These are phyloP conservation scores for Mobula birostris DNA, from an alignment of 2,113 vertebrate species.

Conservation along the genomic window DNA sequence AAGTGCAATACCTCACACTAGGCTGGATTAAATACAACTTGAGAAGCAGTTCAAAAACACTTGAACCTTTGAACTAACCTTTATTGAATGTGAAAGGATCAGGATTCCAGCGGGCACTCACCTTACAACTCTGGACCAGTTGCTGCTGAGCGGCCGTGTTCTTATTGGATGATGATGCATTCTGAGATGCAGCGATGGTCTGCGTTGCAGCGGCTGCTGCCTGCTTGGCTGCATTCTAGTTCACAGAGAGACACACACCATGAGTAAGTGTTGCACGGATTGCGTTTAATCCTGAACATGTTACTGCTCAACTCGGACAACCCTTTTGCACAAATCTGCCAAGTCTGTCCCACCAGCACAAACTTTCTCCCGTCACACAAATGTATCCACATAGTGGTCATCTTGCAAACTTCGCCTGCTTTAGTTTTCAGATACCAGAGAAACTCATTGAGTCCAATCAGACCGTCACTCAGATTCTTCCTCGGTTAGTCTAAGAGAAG, in stretches of 20 bases:
- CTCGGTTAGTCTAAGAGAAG: too few relatives aligned
- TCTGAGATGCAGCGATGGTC: conserved; percentile 94
- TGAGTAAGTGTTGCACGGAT: neutral
- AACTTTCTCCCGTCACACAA: too few relatives aligned
- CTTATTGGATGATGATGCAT: conserved; percentile 90
- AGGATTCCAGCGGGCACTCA: conserved; percentile 45
- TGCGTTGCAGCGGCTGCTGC: conserved; percentile 93
- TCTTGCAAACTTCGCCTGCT: neutral
- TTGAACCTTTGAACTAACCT: too few relatives aligned
- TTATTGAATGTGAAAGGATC: too few relatives aligned
- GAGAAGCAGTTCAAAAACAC: too few relatives aligned
- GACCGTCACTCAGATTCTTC: too few relatives aligned
- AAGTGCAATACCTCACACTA: too few relatives aligned
- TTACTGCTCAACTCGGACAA: neutral
- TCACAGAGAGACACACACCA: conserved; percentile 36
- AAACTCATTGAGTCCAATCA: neutral
- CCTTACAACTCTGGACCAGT: conserved; percentile 97
- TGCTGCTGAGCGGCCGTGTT: conserved; percentile 89
- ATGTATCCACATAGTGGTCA: neutral
- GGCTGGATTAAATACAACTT: too few relatives aligned
- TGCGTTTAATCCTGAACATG: neutral
- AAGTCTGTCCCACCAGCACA: too few relatives aligned
- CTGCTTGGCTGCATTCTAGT: conserved; percentile 88
- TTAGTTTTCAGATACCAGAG: neutral
- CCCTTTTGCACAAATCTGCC: too few relatives aligned